These are phyloP conservation scores for Junonia oenone DNA, from an alignment of 2,888 invertebrate genomes.

Conservation along the genomic window DNA sequence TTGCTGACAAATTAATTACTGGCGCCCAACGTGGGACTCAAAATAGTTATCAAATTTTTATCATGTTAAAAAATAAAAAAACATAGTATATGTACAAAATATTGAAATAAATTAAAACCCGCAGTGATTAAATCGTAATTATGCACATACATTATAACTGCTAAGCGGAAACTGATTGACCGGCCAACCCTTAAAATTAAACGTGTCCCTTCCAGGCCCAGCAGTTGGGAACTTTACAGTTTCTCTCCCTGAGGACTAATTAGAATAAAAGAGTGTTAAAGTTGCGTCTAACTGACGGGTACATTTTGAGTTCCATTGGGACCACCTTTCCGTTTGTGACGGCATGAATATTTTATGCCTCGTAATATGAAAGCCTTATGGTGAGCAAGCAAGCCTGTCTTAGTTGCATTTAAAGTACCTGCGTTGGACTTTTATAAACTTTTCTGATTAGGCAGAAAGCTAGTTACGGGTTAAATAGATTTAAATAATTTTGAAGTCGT, in stretches of 20 bases:
- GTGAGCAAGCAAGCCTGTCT: background rate
- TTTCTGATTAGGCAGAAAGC: too few species aligned
- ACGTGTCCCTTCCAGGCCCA: conserved; percentile 42
- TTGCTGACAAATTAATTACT: too few species aligned
- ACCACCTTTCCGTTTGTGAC: conserved; percentile 32
- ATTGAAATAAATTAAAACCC: conserved; percentile 14
- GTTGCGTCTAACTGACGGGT: conserved; percentile 54
- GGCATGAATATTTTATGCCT: conserved; percentile 43
- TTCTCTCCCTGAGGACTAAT: conserved; percentile 55
- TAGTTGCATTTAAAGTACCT: background rate
- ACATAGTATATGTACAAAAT: too few species aligned
- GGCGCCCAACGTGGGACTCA: too few species aligned
- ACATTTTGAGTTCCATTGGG: conserved; percentile 36
- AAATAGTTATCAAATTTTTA: too few species aligned
- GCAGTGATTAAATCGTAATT: conserved; percentile 5
- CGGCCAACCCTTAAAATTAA: conserved; percentile 46
- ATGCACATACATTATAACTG: conserved; percentile 27
- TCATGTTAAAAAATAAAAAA: too few species aligned
- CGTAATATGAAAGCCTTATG: conserved; percentile 23
- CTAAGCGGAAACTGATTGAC: conserved; percentile 22
- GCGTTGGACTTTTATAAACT: too few species aligned
- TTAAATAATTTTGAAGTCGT: too few species aligned
- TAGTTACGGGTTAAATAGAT: too few species aligned
- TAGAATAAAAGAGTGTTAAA: conserved; percentile 73
- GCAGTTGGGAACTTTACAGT: conserved; percentile 43